Base-by-base conservation (phyloP, 2,797 vertebrate genomes). In the Distichodus sexfasciatus region DNA sequence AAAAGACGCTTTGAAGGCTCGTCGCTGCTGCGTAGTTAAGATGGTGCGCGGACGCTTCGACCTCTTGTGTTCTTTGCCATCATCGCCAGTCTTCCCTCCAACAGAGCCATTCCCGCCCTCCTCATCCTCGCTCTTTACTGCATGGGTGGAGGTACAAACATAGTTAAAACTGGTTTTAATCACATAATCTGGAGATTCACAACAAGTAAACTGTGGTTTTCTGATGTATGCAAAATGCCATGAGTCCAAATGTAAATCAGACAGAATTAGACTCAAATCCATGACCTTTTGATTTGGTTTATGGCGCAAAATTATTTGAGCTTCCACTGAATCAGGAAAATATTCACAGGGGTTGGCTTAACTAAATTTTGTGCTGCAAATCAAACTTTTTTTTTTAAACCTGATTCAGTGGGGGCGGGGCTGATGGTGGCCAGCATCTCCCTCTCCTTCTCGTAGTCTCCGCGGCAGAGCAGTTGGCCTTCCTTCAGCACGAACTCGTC, bases 401-500 rank as follows among this genome's bases (percentile, higher is more conserved):
- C 93, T 28, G 94, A 94, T 74, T 95, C 94, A 0, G 93, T 94
- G 33, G 93, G 93, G 0, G 93, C 90, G 0, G 94, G 93, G 72
- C 94, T 95, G 80, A 94, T 91, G 3, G 93, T 87, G 0, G 94
- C 93, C 47, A 95, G 85, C 94, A 95, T 94, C 81, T 95, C 94
- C 74, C 90, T 88, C 87, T 96, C 94, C 85, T 94, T 95, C 85
- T 95, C 94, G 8, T 95, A 95, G 90, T 96, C 94, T 2, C 92
- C 90, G 62, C 94, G 92, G 60, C 94, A 95, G 28, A 96, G 90
- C 81, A 95, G 91, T 86, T 95, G 94, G 47, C 94, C 94, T 77
- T 95, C 94, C 72, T 95, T 96, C 74, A 96, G 87, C 74, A 95
- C 94, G 40, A 95, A 95, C 89, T 95, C 94, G 11, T 96, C 94